Evolutionary conservation across 2,797 vertebrate genomes (phyloP).

Genomic region (Microctenopoma lineatum): DNA sequence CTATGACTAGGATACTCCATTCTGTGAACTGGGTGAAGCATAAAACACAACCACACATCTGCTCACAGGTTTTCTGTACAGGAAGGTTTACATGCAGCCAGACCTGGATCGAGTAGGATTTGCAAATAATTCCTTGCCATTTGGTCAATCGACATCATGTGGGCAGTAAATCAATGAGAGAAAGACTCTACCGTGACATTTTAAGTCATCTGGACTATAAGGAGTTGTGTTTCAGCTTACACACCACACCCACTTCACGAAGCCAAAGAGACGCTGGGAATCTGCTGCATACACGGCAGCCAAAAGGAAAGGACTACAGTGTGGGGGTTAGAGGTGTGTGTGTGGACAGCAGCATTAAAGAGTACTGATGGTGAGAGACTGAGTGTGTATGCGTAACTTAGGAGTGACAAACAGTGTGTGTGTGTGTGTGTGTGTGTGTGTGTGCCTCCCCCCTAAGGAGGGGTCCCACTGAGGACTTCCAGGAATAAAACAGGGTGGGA

Average conservation of each 20-base stretch:
- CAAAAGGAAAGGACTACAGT: constrained; percentile 17
- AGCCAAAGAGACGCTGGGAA: constrained; percentile 27
- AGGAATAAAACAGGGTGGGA: constrained; percentile 81
- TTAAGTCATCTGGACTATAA: constrained; percentile 38
- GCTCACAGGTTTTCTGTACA: neutral
- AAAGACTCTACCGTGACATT: neutral
- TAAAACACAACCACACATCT: constrained; percentile 1
- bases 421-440: constrained; percentile 13
- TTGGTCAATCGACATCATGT: constrained; percentile 17
- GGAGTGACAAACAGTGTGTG: constrained; percentile 23
- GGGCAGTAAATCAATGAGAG: constrained; percentile 26
- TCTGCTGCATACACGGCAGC: constrained; percentile 38
- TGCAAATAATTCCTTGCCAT: constrained; percentile 38
- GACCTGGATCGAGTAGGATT: constrained; percentile 36
- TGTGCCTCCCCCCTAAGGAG: constrained; percentile 29
- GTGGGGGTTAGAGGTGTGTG: constrained; percentile 28
- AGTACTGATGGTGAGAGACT: constrained; percentile 42
- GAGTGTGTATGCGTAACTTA: constrained; percentile 35
- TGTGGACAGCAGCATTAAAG: constrained; percentile 49
- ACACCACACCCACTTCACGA: constrained; percentile 32
- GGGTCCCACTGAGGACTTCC: constrained; percentile 76
- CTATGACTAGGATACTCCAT: neutral
- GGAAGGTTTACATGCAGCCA: neutral
- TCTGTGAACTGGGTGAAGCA: neutral
- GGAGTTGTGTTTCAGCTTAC: neutral